Percentiles rank a stretch among this genome's conserved stretches.
These are phyloP conservation scores for Oscheius myriophilus DNA, from an alignment of 2,888 invertebrate species.

Conservation along the genomic window DNA sequence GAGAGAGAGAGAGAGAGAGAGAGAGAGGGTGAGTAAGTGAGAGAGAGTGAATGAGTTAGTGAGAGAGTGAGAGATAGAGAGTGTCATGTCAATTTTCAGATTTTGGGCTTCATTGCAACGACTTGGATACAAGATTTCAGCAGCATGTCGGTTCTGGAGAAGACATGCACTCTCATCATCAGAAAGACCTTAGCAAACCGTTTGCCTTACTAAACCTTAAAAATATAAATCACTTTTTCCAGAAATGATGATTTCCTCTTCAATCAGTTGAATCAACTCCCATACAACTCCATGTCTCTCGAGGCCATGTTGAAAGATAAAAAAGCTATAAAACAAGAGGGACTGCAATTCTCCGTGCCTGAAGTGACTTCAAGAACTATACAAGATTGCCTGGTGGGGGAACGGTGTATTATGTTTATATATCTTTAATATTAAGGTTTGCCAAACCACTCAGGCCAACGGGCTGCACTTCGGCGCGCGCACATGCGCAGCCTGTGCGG, in stretches of 20 bases:
- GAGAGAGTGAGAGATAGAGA: no score
- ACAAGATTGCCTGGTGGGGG: no score
- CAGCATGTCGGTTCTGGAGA: not conserved
- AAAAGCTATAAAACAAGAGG: not conserved
- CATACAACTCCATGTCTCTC: constrained; percentile 8
- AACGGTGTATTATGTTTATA: no score
- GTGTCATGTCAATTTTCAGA: not conserved
- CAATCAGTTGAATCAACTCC: not conserved
- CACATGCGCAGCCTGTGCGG: constrained; percentile 69
- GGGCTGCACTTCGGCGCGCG: constrained; percentile 68
- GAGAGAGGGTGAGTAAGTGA: not conserved
- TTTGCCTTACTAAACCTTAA: not conserved
- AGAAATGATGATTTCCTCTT: constrained; percentile 13
- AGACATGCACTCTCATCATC: not conserved
- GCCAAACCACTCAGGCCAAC: constrained; percentile 64
- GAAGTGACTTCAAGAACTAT: no score
- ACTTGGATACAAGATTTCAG: not conserved
- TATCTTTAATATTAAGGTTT: constrained; percentile 45
- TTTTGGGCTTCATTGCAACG: not conserved
- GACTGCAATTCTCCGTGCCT: no score
- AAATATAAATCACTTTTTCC: not conserved
- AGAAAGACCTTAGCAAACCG: not conserved
- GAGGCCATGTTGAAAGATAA: constrained; percentile 15
- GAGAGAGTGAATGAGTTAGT: no score
- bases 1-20: no score